Evolutionary conservation across 2,797 vertebrate species (phyloP), one percentile per base, ranked within the genome.

Genomic region (Tympanoctomys barrerae): DNA sequence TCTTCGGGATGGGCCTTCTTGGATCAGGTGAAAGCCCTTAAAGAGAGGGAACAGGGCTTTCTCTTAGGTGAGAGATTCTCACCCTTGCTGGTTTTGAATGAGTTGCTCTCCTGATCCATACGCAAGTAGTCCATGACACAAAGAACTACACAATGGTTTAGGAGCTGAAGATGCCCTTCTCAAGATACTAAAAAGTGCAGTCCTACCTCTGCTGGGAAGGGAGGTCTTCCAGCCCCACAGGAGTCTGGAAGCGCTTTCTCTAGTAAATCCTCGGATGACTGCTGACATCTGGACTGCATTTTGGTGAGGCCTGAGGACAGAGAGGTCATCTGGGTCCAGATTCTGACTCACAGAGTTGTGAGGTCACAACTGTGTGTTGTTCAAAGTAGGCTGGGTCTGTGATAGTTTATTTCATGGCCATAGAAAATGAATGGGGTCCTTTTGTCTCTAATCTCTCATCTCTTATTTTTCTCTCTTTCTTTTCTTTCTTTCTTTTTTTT

Each of bases 21-120:
- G 82, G 71, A 64, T 73, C 39, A 79, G 61, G 66, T 90, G 49
- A 85, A 90, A 68, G 31, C 8, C 24, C 6, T 36, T 89, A 61
- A 57, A 71, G 75, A 85, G 82, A 87, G 36, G 42, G 46, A 71
- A 3, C 52, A 36, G 11, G 5, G 52, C 59, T 42, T 14, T 71
- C n/a, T 5, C 31, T 46, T 14, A 68, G 62, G 86, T 49, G 10
- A 92, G 42, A 93, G 7, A 87, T 26, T 54, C 28, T 84, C 12
- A n/a, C 8, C 14, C 33, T 91, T 77, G 16, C 6, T 93, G 39
- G 2, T 64, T 95, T 93, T 91, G 71, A 90, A 80, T 80, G 84
- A 90, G 87, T 64, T 80, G 14, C 46, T 19, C 24, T 64, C 36
- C 28, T 62, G 86, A 93, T 8, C 39, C 36, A 19, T n/a, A 28